Evolutionary conservation across 2,113 vertebrate genomes (phyloP), one percentile per base, ranked within the genome.

Genomic region (Hemiprocne comata): DNA sequence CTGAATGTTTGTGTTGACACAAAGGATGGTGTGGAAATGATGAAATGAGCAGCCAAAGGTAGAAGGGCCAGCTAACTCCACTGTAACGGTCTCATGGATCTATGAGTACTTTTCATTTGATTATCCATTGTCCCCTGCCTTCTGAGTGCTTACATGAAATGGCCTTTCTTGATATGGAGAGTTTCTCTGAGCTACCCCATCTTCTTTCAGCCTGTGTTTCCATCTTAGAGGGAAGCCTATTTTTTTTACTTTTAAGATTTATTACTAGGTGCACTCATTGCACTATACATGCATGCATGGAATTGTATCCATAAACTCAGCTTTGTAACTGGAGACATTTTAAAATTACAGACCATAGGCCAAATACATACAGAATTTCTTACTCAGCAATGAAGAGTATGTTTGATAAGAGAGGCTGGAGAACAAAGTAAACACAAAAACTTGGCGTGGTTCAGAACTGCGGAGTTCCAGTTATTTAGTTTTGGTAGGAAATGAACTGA

Each of bases 231-330:
- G 21, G 40, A 78, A 77, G 8, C 3, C 4, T 38, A 46, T 25
- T 42, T 54, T 54, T 73, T 54, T 62, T 51, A 12, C 42, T 77
- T 28, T 36, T 33, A 66, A 28, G 40, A 44, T 44, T 26, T 69
- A 8, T 61, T 57, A 26, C 25, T 69, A 74, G 42, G 33, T 0
- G 0, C 10, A 9, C 6, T 58, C 7, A 25, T 29, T 1, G 0
- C 31, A 33, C 25, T 54, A 15, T 18, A 57, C 6, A 10, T 4
- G 14, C 17, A 80, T 17, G 28, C 36, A 26, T 0, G 9, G 48
- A 64, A 80, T 31, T 53, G 23, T 31, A 80, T 38, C 42, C 42
- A 51, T 50, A 79, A 53, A 9, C 46, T 51, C 20, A 69, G 48
- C 24, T 28, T 46, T 51, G 11, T 25, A 67, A 73, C 31, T 46